Evolutionary conservation across 2,888 invertebrate species (phyloP), one percentile per base, ranked within the genome.

Genomic region (Notodonta dromedarius): DNA sequence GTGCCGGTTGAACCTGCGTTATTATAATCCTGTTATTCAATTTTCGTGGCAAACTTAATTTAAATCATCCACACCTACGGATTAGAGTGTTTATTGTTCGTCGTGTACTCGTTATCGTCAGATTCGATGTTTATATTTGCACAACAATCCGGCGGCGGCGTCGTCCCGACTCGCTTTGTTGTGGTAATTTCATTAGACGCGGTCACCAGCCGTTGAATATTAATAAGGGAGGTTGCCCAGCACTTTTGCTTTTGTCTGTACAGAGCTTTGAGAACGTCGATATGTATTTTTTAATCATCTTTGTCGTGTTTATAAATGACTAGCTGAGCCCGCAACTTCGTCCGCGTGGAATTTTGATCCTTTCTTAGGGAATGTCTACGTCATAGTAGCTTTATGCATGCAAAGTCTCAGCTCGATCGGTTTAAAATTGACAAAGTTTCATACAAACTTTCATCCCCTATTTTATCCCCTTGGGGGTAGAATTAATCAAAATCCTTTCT

Each of bases 171-270:
- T 71, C 79, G 85, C 91, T 91, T 91, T 91, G 91, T 91, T 88
- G 91, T 89, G 91, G 87, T 91, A 89, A 91, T 91, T 89, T 88
- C 88, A 89, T 91, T 89, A 89, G 86, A 84, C 80, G 81, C 79
- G 85, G 82, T 83, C 86, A 83, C 84, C 81, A 74, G 75, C 78
- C 82, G 85, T 79, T 86, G 90, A 87, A 91, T 91, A 89, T 89
- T 90, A 88, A 91, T 91, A 83, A 83, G 78, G 73, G 75, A 78
- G 79, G 83, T 76, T 62, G 67, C 70, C 73, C 72, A 78, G 74
- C 83, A 82, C 83, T 87, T 83, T 85, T 82, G 81, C 76, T 74
- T 73, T 71, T 76, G 71, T 73, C 71, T 74, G 73, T 73, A 76
- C 71, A 63, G 52, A 56, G 57, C 61, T 70, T 62, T 66, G 60